Conservation (phyloP, 2,113 vertebrate genomes). For the Ctenodactylus gundi region DNA sequence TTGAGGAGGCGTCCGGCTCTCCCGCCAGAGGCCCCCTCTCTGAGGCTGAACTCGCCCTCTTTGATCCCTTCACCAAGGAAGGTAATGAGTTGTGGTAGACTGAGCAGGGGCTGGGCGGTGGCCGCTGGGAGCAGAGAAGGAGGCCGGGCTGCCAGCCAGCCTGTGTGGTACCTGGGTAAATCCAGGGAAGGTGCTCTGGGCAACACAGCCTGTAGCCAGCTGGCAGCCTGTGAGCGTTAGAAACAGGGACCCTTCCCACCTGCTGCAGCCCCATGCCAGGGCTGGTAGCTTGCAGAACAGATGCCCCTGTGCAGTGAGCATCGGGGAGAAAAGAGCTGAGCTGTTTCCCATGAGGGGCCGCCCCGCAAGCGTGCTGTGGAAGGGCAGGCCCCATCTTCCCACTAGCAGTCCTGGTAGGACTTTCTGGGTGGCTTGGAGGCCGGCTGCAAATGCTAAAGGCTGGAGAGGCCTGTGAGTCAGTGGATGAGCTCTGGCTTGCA, state of each 20-base stretch:
- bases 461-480: background rate
- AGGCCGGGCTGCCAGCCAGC: background rate
- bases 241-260: background rate
- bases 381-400: background rate
- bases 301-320: background rate
- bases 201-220: too few relatives aligned
- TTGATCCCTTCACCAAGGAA: slow-evolving; percentile 92
- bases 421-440: background rate
- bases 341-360: background rate
- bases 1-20: slow-evolving; percentile 78
- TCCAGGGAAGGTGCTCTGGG: accelerated
- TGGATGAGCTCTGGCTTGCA: background rate
- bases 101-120: too few relatives aligned
- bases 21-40: slow-evolving; percentile 80
- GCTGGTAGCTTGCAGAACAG: background rate
- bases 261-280: background rate
- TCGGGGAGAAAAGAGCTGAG: background rate
- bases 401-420: too few relatives aligned
- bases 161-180: background rate
- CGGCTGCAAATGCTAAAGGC: background rate
- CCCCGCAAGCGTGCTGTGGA: background rate
- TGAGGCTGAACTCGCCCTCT: slow-evolving; percentile 89
- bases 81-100: slow-evolving; percentile 77
- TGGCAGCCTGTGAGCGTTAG: background rate
- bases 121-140: background rate